Evolutionary conservation across 2,888 invertebrate genomes (phyloP).

Genomic region (Diaprepes abbreviatus): DNA sequence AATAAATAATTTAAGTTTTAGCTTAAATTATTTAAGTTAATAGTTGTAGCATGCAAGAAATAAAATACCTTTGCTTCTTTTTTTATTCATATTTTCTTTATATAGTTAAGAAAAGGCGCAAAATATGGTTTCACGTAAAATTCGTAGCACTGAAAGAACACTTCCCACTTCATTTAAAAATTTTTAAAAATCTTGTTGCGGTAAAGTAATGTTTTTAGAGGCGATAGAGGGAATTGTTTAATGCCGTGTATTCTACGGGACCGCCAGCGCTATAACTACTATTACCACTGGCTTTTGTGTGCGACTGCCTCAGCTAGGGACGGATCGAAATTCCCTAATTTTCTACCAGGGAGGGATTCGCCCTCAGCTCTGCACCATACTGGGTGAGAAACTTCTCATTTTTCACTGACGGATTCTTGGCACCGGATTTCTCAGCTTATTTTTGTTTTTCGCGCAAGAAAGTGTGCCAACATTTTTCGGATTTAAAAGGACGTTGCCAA

Average conservation of each 20-base stretch:
- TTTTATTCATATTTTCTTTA: conserved; percentile 49
- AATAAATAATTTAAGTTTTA: too few species aligned
- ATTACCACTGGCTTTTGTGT: conserved; percentile 43
- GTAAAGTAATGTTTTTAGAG: conserved; percentile 38
- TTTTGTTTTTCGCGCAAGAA: not conserved
- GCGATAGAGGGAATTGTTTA: conserved; percentile 29
- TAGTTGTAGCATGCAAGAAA: not conserved
- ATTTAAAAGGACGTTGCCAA: not conserved
- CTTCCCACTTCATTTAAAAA: conserved; percentile 47
- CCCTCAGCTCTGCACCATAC: conserved; percentile 44
- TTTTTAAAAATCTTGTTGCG: conserved; percentile 37
- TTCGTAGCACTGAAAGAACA: conserved; percentile 37
- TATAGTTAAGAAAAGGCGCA: conserved; percentile 34
- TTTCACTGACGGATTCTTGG: conserved; percentile 21
- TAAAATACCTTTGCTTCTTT: conserved; percentile 47
- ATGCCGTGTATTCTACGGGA: conserved; percentile 45
- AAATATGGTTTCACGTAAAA: conserved; percentile 34
- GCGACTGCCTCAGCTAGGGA: conserved; percentile 46
- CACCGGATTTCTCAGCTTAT: conserved; percentile 1
- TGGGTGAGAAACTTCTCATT: conserved; percentile 25
- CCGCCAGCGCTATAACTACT: conserved; percentile 47
- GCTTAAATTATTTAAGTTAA: not conserved
- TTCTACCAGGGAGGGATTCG: conserved; percentile 44
- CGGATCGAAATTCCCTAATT: conserved; percentile 49
- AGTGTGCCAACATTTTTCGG: not conserved